Evolutionary conservation across 2,888 invertebrate species (phyloP), one percentile per base, ranked within the genome.

Genomic region (Norana najaformis): DNA sequence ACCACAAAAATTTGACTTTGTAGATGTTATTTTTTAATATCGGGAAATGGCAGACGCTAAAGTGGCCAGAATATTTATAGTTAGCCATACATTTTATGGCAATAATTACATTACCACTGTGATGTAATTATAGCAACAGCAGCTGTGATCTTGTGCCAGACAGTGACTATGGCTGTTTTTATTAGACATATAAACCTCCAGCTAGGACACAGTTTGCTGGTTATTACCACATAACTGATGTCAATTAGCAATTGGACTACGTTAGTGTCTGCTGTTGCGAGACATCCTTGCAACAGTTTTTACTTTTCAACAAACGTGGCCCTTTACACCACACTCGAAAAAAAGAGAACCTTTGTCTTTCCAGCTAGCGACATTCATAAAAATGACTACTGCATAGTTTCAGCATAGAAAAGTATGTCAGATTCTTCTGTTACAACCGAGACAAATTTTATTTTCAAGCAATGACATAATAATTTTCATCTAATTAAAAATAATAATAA

Each of bases 371-470:
- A 53, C 23, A 53, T 53, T 53, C 30, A 18, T 53, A 53, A 30
- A 69, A 69, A 69, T n/a, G 69, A 69, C 69, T n/a, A 69, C 69
- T 69, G 69, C 69, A 69, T 69, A 69, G 69, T 69, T 69, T 69
- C 8, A 69, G 30, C 11, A 69, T 1, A 69, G n/a, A 69, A 69
- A 20, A 23, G n/a, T n/a, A 69, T 8, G 14, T n/a, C 30, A 69
- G 69, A 69, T n/a, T 69, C n/a, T 30, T 30, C 23, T 30, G 53
- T 13, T 23, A 53, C 23, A 30, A 53, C 53, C 6, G 23, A 47
- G 23, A n/a, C 30, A 69, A 47, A 69, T n/a, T n/a, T n/a, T 30
- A 69, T 69, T 8, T 69, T n/a, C 69, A 69, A 69, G n/a, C n/a
- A n/a, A 69, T 30, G n/a, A 69, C 69, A 69, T 23, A 23, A 47